phyloP scores from a whole-genome alignment of 1,140 invertebrate genomes.

The Calephelis virginiensis region DNA sequence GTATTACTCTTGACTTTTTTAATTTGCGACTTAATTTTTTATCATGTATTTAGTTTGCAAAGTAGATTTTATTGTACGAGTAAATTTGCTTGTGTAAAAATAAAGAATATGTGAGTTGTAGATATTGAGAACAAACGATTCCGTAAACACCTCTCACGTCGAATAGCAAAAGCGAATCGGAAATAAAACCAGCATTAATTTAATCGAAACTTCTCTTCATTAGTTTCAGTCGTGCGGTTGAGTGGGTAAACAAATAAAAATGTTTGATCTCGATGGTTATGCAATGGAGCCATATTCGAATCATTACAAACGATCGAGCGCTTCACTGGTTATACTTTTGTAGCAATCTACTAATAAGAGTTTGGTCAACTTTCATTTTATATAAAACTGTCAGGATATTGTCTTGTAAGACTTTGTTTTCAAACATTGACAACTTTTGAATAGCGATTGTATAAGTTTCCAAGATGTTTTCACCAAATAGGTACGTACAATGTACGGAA shows the following conservation, averaged over 20 bases:
- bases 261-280: slow-evolving; percentile 65
- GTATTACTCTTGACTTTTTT: too few species aligned
- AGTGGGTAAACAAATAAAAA: slow-evolving; percentile 72
- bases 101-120: slow-evolving; percentile 1
- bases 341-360: slow-evolving; percentile 24
- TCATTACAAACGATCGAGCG: slow-evolving; percentile 51
- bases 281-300: slow-evolving; percentile 60
- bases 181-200: slow-evolving; percentile 72
- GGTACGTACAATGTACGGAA: neutral
- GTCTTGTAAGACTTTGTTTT: slow-evolving; percentile 25
- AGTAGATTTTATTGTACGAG: too few species aligned
- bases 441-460: slow-evolving; percentile 24
- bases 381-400: slow-evolving; percentile 33
- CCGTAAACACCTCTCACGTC: slow-evolving; percentile 27
- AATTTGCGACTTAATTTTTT: too few species aligned
- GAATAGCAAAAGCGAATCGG: slow-evolving; percentile 44
- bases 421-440: slow-evolving; percentile 28
- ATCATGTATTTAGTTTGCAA: too few species aligned
- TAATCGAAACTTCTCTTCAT: slow-evolving; percentile 72
- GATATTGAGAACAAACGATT: slow-evolving; percentile 16
- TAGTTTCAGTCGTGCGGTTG: slow-evolving; percentile 68
- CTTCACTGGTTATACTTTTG: slow-evolving; percentile 25
- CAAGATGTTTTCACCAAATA: slow-evolving; percentile 3
- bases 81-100: slow-evolving; percentile 5
- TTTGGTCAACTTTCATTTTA: slow-evolving; percentile 25